Evolutionary conservation across 2,797 vertebrate species (phyloP).

Genomic region (Botia almorhae): DNA sequence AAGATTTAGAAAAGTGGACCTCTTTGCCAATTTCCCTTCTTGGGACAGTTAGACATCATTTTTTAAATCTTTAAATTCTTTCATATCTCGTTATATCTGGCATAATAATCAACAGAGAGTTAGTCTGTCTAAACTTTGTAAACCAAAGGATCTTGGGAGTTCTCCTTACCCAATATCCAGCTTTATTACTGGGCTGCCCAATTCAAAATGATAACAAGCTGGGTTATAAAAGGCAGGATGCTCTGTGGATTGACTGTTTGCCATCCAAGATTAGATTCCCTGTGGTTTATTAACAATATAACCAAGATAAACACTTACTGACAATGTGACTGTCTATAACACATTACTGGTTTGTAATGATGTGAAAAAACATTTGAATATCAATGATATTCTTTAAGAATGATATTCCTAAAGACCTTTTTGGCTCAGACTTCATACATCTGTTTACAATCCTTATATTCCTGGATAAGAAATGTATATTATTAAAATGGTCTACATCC

Average conservation of each 20-base stretch:
- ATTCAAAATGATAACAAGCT: background rate
- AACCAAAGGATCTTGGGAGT: background rate
- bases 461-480: no score
- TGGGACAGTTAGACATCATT: no score
- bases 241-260: conserved; percentile 21
- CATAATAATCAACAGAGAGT: conserved; percentile 12
- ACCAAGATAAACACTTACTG: conserved; percentile 3
- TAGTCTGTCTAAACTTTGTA: conserved; percentile 3
- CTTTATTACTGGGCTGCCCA: background rate
- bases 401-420: no score
- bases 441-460: no score
- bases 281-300: conserved; percentile 29
- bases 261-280: background rate
- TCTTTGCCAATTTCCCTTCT: background rate
- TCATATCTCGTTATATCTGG: background rate
- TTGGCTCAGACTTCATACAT: no score
- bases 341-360: conserved; percentile 17
- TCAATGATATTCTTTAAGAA: no score
- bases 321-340: conserved; percentile 24
- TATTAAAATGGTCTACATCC: no score
- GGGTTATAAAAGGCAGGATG: conserved; percentile 8
- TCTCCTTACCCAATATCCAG: background rate
- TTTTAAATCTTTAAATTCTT: background rate
- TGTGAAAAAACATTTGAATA: conserved; percentile 4
- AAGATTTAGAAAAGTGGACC: background rate